phyloP scores from a whole-genome alignment of 2,113 vertebrate genomes.

The Barbus barbus region DNA sequence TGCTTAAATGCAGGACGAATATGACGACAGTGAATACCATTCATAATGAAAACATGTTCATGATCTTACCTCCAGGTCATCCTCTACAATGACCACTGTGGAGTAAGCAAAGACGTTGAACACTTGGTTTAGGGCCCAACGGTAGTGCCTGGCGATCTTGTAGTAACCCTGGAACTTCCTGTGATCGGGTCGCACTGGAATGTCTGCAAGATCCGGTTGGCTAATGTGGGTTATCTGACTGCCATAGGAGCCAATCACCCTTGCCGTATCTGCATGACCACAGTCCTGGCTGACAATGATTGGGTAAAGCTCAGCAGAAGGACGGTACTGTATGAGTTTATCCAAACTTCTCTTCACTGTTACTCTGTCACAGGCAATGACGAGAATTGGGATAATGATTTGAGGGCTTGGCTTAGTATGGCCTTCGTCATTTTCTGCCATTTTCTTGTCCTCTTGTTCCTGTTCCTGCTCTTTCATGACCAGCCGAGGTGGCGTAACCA shows the following conservation, averaged over 20 bases:
- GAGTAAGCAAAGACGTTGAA: conserved; percentile 79
- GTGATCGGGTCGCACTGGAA: conserved; percentile 83
- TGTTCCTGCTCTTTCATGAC: conserved; percentile 17
- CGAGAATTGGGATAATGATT: conserved; percentile 82
- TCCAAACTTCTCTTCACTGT: conserved; percentile 89
- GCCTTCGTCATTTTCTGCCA: neutral
- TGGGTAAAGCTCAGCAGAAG: conserved; percentile 79
- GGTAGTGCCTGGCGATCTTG: conserved; percentile 88
- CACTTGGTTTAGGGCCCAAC: conserved; percentile 89
- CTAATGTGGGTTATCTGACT: conserved; percentile 79
- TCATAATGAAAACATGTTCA: neutral
- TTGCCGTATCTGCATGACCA: conserved; percentile 85
- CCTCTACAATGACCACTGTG: conserved; percentile 90
- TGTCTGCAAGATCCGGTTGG: conserved; percentile 82
- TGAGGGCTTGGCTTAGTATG: conserved; percentile 47
- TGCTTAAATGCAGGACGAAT: neutral
- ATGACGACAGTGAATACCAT: neutral
- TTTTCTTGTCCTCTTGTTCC: conserved; percentile 24
- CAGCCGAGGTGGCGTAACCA: neutral
- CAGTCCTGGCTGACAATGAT: conserved; percentile 96
- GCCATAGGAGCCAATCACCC: conserved; percentile 85
- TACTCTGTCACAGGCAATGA: conserved; percentile 91
- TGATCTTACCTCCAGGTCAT: conserved; percentile 84
- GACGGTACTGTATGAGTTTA: conserved; percentile 84
- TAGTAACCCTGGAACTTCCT: conserved; percentile 96